A percentile compares a stretch with the other conserved stretches of the same genome.
These are phyloP conservation scores for Papilio machaon DNA, from an alignment of 1,140 invertebrate species.

Conservation along the genomic window DNA sequence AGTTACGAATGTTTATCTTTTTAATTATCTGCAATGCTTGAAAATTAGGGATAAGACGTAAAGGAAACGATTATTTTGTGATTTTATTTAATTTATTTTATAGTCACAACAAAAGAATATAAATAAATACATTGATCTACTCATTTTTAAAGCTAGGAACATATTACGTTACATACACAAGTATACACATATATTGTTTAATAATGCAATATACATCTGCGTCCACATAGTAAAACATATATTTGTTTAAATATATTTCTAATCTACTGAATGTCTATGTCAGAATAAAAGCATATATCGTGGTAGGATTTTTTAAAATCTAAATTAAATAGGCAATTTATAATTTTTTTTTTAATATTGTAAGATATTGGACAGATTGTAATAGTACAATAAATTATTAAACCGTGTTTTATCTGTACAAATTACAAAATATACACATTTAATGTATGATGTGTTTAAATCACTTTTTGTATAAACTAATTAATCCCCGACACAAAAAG, in stretches of 20 bases:
- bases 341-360: background rate
- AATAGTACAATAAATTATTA: background rate
- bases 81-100: conserved; percentile 48
- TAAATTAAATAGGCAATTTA: background rate
- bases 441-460: conserved; percentile 3
- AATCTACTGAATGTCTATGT: background rate
- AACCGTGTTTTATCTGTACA: background rate
- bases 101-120: conserved; percentile 54
- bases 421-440: conserved; percentile 9
- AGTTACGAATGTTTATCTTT: background rate
- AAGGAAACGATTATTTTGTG: conserved; percentile 42
- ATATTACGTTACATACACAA: conserved; percentile 57
- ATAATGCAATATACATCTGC: conserved; percentile 33
- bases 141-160: conserved; percentile 74
- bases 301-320: background rate
- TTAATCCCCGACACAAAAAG: conserved; percentile 4
- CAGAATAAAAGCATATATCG: conserved; percentile 22
- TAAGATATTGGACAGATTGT: conserved; percentile 7
- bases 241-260: conserved; percentile 19
- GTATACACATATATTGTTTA: conserved; percentile 37
- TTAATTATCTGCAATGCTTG: background rate
- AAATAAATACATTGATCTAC: conserved; percentile 54
- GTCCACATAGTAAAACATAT: conserved; percentile 22
- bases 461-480: background rate
- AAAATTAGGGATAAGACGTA: background rate